Evolutionary conservation across 2,888 invertebrate genomes (phyloP), one percentile per base, ranked within the genome.

Genomic region (Pardosa pseudoannulata): DNA sequence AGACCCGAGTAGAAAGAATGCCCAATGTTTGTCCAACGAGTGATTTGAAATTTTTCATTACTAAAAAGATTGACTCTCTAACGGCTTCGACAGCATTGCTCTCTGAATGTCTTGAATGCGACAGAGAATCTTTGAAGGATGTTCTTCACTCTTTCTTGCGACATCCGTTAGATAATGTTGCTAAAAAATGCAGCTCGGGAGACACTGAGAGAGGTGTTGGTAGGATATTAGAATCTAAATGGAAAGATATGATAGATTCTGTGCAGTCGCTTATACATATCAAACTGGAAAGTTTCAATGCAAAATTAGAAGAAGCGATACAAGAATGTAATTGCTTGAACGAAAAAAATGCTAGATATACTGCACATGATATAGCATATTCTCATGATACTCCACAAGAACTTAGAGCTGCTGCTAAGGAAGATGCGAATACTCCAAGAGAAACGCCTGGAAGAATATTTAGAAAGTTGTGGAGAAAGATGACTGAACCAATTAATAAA

Each of bases 401-500:
- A 36, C 23, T 72, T 1, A 72, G 64, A 41, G 27, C 62, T 16
- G 28, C 71, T 6, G 31, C 73, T n/a, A 88, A 79, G 28, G 88
- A 83, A 29, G 88, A 88, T 0, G 31, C 31, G 5, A 67, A 27
- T 5, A n/a, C 31, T 28, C 73, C 32, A 16, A 41, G 74, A 13
- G 80, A 83, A 28, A 75, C 75, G 16, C 88, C 88, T 3, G 88
- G 88, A 6, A 50, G 86, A 36, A 88, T 88, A 36, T 88, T 88
- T 36, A n/a, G 88, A 32, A 88, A 86, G 56, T 27, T 88, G 13
- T 88, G 88, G 88, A 46, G 88, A 19, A 88, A 81, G 50, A 79
- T 88, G 78, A 88, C 85, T 0, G 88, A 88, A 39, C 88, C 88
- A 13, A 74, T 88, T 13, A 80, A 76, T 7, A 86, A 88, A 73